Base-by-base conservation (phyloP, 2,113 vertebrate genomes). In the Emydura subglobosa region DNA sequence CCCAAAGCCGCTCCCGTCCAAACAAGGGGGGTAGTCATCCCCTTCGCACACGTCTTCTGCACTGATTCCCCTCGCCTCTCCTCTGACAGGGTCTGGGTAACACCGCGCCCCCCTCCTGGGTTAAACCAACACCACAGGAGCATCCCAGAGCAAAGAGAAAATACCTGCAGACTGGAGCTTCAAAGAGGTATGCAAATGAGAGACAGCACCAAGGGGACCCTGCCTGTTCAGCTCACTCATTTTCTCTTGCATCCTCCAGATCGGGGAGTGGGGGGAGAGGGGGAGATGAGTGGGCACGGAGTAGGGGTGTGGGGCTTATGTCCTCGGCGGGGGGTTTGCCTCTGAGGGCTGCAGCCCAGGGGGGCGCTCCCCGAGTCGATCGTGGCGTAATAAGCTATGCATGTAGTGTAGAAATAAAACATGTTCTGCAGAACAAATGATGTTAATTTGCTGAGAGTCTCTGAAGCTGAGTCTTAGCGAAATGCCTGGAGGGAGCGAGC, bases 391-490 rank as follows among this genome's bases (percentile, higher is more conserved):
- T 99, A 98, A 99, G 98, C 98, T 98, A 98, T 98, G 98, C 98
- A 94, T 98, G 98, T 97, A 98, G 98, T 98, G 98, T 98, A 98
- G 98, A 98, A 98, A 99, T 98, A 98, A 98, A 98, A 98, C 98
- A 98, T 98, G 98, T 98, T 99, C 98, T 94, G 98, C 98, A 99
- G 98, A 99, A 99, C 99, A 99, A 99, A 99, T 98, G 98, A 99
- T 99, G 99, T 99, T 99, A 99, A 99, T 99, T 98, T 99, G 98
- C 98, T 98, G 99, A 95, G 96, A 97, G 98, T 98, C 98, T 99
- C 98, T 98, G 97, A 99, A 99, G 98, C 99, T 97, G 98, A 98
- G 98, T 98, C 98, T 98, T 98, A 98, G 98, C 98, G 95, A 98
- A 98, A 98, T 98, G 99, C 99, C 99, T 98, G 99, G 97, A 98